phyloP scores from a whole-genome alignment of 2,888 invertebrate genomes.

The Diabrotica balteata region DNA sequence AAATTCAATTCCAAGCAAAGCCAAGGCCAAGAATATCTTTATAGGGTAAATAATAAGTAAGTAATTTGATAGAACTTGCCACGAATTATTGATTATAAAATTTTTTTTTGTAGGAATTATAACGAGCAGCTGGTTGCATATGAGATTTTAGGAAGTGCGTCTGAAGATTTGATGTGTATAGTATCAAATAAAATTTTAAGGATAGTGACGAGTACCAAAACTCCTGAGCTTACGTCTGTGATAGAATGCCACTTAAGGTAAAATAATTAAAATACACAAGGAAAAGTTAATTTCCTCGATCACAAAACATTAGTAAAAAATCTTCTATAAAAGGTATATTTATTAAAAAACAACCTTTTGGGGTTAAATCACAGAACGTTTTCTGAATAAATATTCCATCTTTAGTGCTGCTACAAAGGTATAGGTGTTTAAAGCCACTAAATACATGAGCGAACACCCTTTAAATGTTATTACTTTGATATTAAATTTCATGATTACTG shows the following conservation, averaged over 20 bases:
- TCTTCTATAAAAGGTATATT: too few species aligned
- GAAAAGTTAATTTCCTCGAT: too few species aligned
- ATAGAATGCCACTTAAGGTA: slow-evolving; percentile 71
- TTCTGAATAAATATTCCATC: too few species aligned
- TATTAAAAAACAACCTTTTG: too few species aligned
- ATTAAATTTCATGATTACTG: too few species aligned
- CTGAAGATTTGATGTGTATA: slow-evolving; percentile 82
- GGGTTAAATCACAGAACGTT: too few species aligned
- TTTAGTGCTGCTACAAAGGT: too few species aligned
- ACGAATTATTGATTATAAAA: slow-evolving; percentile 5
- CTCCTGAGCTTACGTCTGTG: slow-evolving; percentile 64
- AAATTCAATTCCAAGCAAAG: slow-evolving; percentile 79
- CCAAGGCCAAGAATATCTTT: slow-evolving; percentile 81
- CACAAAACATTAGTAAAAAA: too few species aligned
- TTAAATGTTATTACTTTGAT: too few species aligned
- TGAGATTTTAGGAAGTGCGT: slow-evolving; percentile 76
- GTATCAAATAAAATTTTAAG: slow-evolving; percentile 78
- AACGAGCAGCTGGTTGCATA: slow-evolving; percentile 83
- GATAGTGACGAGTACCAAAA: slow-evolving; percentile 70
- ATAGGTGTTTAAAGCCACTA: too few species aligned
- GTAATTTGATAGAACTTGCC: slow-evolving; percentile 21
- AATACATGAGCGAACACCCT: too few species aligned
- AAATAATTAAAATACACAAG: slow-evolving; percentile 12
- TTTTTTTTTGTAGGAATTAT: slow-evolving; percentile 64
- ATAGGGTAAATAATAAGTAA: slow-evolving; percentile 57